Conservation (phyloP, 2,888 invertebrate species). For the Drosophila subsilvestris region DNA sequence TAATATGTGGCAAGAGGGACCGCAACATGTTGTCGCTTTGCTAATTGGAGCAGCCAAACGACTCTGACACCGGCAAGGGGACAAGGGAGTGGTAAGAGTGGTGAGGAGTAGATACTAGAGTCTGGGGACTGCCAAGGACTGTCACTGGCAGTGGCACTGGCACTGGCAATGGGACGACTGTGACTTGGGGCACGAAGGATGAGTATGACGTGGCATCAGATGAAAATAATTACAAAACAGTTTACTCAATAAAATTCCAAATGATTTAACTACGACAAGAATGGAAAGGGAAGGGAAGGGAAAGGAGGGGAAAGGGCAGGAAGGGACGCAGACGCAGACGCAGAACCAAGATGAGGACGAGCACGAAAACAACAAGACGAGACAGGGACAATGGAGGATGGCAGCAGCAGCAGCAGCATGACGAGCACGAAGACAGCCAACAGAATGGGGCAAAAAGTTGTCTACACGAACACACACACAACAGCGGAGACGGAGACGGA, state of each 20-base stretch:
- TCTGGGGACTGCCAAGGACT: background rate
- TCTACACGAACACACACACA: background rate
- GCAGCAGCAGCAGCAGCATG: background rate
- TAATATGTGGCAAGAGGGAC: slow-evolving; percentile 48
- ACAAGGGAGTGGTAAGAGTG: background rate
- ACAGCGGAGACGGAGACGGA: slow-evolving; percentile 6
- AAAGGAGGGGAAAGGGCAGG: too few relatives aligned
- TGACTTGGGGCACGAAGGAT: background rate
- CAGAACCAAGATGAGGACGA: slow-evolving; percentile 23
- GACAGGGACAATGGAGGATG: background rate
- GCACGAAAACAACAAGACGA: background rate
- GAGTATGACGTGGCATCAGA: slow-evolving; percentile 44
- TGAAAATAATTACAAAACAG: slow-evolving; percentile 76
- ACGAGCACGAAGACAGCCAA: slow-evolving; percentile 17
- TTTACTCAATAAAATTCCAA: slow-evolving; percentile 74
- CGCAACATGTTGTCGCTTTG: slow-evolving; percentile 72
- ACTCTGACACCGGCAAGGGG: slow-evolving; percentile 14
- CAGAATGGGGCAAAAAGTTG: slow-evolving; percentile 47
- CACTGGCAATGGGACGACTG: too few relatives aligned
- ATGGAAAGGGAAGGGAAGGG: slow-evolving; percentile 13
- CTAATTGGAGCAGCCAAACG: slow-evolving; percentile 66
- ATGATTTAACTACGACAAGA: slow-evolving; percentile 64
- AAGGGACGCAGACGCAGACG: slow-evolving; percentile 18
- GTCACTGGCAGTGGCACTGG: background rate
- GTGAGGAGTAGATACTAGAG: slow-evolving; percentile 1